Evolutionary conservation across 1,140 invertebrate species (phyloP).

Genomic region (Drosophila sturtevanti): DNA sequence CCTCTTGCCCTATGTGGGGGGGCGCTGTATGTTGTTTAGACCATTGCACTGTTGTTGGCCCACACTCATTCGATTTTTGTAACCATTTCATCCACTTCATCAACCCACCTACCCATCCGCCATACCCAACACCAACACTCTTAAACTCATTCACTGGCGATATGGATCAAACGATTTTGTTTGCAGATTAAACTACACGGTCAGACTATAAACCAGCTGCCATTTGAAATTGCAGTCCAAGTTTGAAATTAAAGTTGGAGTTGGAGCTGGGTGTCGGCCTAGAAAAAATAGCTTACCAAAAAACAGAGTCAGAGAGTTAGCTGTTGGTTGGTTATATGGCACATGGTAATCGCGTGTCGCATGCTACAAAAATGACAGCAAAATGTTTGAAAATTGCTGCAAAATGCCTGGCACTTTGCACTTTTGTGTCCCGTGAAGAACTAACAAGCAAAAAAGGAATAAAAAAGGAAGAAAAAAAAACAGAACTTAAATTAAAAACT

Average conservation of each 20-base stretch:
- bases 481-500: slow-evolving; percentile 71
- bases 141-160: slow-evolving; percentile 34
- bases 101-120: too few species aligned
- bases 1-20: slow-evolving; percentile 59
- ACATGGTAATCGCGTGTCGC: slow-evolving; percentile 62
- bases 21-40: slow-evolving; percentile 24
- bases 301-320: too few species aligned
- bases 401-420: slow-evolving; percentile 71
- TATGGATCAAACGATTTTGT: slow-evolving; percentile 80
- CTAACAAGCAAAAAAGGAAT: too few species aligned
- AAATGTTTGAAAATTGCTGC: slow-evolving; percentile 54
- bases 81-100: too few species aligned
- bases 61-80: slow-evolving; percentile 1
- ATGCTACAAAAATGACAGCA: slow-evolving; percentile 73
- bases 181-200: slow-evolving; percentile 73
- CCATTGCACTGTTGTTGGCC: slow-evolving; percentile 20
- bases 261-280: slow-evolving; percentile 19
- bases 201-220: slow-evolving; percentile 42
- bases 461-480: slow-evolving; percentile 19
- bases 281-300: slow-evolving; percentile 42
- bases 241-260: background rate
- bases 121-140: background rate
- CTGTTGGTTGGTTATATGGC: too few species aligned
- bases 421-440: slow-evolving; percentile 53
- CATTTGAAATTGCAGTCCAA: slow-evolving; percentile 30